Evolutionary conservation across 2,113 vertebrate species (phyloP).

Genomic region (Calyptomena viridis): DNA sequence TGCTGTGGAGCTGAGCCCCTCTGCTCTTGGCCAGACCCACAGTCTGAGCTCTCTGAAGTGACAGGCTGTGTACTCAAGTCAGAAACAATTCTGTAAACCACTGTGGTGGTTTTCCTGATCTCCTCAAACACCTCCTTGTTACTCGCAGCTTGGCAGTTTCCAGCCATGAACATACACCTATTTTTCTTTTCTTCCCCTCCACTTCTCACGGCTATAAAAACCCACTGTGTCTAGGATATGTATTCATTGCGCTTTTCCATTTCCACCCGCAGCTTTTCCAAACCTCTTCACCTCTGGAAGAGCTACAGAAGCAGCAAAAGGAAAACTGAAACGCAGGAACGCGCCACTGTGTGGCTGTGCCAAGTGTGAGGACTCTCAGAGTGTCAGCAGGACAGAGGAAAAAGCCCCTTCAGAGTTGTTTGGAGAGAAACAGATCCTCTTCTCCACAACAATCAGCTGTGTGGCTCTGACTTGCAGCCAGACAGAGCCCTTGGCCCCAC

Average conservation of each 20-base stretch:
- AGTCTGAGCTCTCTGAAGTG: not conserved
- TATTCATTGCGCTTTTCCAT: conserved; percentile 40
- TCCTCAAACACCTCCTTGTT: conserved; percentile 20
- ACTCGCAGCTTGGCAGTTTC: not conserved
- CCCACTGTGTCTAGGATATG: conserved; percentile 5
- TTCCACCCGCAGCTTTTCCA: conserved; percentile 48
- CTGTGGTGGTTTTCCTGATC: not conserved
- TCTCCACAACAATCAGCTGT: not conserved
- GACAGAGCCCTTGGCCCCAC: not conserved
- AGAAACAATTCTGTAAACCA: not conserved
- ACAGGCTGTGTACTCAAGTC: not conserved
- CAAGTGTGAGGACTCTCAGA: not conserved
- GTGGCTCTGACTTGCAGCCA: not conserved
- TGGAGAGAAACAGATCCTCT: conserved; percentile 32
- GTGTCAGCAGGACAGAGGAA: conserved; percentile 41
- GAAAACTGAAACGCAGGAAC: conserved; percentile 66
- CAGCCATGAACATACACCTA: not conserved
- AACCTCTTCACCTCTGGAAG: conserved; percentile 61
- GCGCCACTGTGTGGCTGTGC: not conserved
- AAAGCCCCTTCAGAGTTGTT: conserved; percentile 30
- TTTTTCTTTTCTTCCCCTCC: not conserved
- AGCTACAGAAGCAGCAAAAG: conserved; percentile 60
- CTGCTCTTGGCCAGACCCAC: not conserved
- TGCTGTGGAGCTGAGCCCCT: not conserved
- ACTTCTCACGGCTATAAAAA: conserved; percentile 14